Conservation (phyloP, 2,888 invertebrate genomes). For the Zootermopsis nevadensis region DNA sequence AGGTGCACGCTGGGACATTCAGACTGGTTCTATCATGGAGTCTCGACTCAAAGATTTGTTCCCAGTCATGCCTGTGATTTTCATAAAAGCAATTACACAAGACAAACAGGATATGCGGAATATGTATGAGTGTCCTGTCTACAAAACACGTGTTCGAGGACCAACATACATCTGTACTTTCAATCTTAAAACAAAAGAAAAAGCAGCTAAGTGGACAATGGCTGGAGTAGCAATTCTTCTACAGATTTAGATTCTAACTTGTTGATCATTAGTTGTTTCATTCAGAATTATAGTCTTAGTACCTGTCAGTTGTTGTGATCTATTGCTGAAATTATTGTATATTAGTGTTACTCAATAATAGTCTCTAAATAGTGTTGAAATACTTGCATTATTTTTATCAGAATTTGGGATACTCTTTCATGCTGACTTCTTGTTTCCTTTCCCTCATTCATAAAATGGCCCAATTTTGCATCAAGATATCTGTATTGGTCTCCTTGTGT, state of each 20-base stretch:
- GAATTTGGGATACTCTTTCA: no score
- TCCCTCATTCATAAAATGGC: no score
- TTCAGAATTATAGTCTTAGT: no score
- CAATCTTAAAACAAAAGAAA: conserved; percentile 89
- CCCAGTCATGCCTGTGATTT: conserved; percentile 91
- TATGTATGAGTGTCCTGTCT: conserved; percentile 93
- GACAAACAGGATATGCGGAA: conserved; percentile 91
- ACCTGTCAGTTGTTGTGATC: no score
- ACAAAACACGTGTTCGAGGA: conserved; percentile 89
- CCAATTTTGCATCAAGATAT: no score
- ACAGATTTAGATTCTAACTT: conserved; percentile 43
- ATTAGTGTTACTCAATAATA: no score
- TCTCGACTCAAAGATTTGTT: conserved; percentile 90
- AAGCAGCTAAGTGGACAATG: conserved; percentile 90
- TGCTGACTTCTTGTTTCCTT: no score
- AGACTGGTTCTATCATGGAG: conserved; percentile 81
- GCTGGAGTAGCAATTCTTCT: conserved; percentile 93
- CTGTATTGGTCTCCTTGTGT: no score
- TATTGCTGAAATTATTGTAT: no score
- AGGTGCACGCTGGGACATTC: conserved; percentile 92
- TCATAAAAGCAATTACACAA: conserved; percentile 84
- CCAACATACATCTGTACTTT: conserved; percentile 97
- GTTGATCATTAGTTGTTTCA: no score
- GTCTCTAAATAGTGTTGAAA: no score
- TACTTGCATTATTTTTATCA: no score